These are phyloP conservation scores for Gobiocypris rarus DNA, from an alignment of 2,113 vertebrate species.

Conservation along the genomic window DNA sequence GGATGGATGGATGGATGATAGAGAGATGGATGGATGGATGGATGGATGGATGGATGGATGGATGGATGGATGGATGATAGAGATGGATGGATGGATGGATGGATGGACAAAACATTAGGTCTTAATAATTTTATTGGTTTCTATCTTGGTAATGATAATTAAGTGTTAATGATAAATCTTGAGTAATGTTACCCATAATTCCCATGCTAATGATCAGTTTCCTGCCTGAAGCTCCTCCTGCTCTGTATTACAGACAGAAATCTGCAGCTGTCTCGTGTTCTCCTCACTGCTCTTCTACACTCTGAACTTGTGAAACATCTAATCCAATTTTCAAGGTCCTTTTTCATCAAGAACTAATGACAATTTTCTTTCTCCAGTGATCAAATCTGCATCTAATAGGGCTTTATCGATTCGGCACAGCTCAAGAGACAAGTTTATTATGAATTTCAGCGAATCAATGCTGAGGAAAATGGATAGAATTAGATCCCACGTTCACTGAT, in stretches of 20 bases:
- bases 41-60: too few species aligned
- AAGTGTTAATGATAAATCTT: not conserved
- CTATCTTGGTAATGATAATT: too few species aligned
- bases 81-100: too few species aligned
- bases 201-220: not conserved
- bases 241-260: not conserved
- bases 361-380: constrained; percentile 1
- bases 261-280: not conserved
- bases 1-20: too few species aligned
- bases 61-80: too few species aligned
- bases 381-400: constrained; percentile 42
- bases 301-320: constrained; percentile 31
- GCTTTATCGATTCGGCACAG: constrained; percentile 59
- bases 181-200: not conserved
- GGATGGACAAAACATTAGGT: accelerated
- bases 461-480: constrained; percentile 39
- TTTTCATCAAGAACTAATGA: constrained; percentile 40
- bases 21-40: too few species aligned
- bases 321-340: constrained; percentile 4
- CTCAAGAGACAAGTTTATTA: constrained; percentile 49
- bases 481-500: constrained; percentile 46
- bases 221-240: not conserved
- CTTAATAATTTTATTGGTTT: too few species aligned
- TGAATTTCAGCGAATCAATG: constrained; percentile 63
- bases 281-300: not conserved